Conservation (phyloP, 1,140 invertebrate species). For the Papilio polytes region DNA sequence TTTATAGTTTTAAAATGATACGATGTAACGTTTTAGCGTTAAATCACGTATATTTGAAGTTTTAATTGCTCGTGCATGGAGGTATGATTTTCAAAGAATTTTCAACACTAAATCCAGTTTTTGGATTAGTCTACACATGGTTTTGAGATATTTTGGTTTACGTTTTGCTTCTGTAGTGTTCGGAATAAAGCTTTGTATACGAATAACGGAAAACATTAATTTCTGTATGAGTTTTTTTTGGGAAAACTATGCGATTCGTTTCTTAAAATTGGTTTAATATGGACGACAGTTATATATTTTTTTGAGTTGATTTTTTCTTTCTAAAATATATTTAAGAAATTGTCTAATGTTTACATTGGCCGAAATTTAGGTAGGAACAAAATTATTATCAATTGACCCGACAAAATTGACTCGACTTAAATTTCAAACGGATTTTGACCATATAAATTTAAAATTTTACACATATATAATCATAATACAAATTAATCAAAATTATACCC, state of each 20-base stretch:
- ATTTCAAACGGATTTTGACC: not conserved
- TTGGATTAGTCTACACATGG: not conserved
- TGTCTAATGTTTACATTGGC: not conserved
- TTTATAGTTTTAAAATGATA: not conserved
- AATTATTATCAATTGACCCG: not conserved
- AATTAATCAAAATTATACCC: not conserved
- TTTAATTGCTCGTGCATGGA: constrained; percentile 32
- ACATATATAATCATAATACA: not conserved
- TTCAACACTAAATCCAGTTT: constrained; percentile 1
- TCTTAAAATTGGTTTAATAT: not conserved
- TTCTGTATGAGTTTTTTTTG: too few relatives aligned
- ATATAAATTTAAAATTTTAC: not conserved
- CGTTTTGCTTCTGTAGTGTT: constrained; percentile 13
- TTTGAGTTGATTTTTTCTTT: not conserved
- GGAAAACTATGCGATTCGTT: not conserved
- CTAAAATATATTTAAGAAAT: not conserved
- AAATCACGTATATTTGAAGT: constrained; percentile 8
- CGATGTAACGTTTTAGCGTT: not conserved
- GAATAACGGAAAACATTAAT: not conserved
- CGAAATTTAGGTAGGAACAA: not conserved
- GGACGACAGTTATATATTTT: not conserved
- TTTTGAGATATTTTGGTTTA: not conserved
- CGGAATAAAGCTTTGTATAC: not conserved
- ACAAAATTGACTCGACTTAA: not conserved
- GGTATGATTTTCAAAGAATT: constrained; percentile 24